Evolutionary conservation across 37 sponge, comb jelly and placozoan genomes (phyloP).

Genomic region (Cladorhizidae sp.): DNA sequence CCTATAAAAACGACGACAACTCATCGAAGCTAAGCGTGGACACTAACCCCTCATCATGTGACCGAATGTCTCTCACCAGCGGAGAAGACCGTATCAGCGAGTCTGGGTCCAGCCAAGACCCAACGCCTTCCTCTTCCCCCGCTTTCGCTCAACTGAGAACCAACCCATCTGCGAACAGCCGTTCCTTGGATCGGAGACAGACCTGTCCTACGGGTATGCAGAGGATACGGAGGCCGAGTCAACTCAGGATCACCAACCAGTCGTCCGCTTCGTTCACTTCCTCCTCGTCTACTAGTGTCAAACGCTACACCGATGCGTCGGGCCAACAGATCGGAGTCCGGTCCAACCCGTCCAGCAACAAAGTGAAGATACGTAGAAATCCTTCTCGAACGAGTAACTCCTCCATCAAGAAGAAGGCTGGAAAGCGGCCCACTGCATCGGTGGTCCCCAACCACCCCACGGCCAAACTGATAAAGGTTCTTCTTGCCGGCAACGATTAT

Average conservation of each 20-base stretch:
- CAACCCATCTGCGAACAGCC: too few species aligned
- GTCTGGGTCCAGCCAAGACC: background rate
- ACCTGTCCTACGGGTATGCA: conserved; percentile 17
- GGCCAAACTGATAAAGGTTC: conserved; percentile 51
- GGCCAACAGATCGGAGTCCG: background rate
- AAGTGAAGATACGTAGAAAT: conserved; percentile 39
- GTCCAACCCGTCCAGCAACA: background rate
- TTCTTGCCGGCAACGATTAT: conserved; percentile 66
- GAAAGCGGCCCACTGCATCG: background rate
- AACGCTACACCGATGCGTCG: conserved; percentile 13
- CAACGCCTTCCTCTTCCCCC: background rate
- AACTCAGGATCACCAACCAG: too few species aligned
- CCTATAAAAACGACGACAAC: too few species aligned
- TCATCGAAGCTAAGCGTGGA: too few species aligned
- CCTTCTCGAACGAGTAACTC: conserved; percentile 13
- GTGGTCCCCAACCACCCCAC: background rate
- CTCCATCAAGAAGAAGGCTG: background rate
- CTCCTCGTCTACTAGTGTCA: background rate
- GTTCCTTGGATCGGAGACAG: conserved; percentile 1
- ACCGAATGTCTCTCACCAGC: background rate
- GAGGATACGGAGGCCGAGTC: too few species aligned
- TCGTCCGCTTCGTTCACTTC: too few species aligned
- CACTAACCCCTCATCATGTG: background rate
- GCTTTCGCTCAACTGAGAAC: too few species aligned
- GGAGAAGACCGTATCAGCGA: conserved; percentile 7